phyloP scores from a whole-genome alignment of 1,140 invertebrate genomes.

The Harpegnathos saltator region DNA sequence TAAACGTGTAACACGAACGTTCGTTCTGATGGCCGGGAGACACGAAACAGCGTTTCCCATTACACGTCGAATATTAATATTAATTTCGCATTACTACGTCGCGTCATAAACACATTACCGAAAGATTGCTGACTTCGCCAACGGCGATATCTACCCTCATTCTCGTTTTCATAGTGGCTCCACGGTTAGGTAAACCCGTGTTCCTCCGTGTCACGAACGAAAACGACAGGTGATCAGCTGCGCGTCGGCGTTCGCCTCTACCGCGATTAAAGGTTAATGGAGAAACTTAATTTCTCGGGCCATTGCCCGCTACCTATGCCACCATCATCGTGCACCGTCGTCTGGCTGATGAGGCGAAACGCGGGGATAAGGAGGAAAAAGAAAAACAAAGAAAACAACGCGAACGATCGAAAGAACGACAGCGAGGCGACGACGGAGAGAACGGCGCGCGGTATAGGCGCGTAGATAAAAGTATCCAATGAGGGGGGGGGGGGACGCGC shows the following conservation, averaged over 20 bases:
- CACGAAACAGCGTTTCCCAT: too few relatives aligned
- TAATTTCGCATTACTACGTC: neutral
- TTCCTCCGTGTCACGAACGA: neutral
- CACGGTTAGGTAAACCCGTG: slow-evolving; percentile 4
- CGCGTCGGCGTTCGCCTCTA: slow-evolving; percentile 11
- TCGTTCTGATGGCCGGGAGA: too few relatives aligned
- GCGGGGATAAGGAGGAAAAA: neutral
- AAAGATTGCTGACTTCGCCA: neutral
- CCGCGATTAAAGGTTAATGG: slow-evolving; percentile 71
- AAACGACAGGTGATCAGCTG: slow-evolving; percentile 15
- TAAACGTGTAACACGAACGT: too few relatives aligned
- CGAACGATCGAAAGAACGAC: neutral
- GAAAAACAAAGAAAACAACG: slow-evolving; percentile 2
- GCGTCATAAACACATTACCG: neutral
- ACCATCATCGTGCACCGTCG: slow-evolving; percentile 62
- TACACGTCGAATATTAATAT: neutral
- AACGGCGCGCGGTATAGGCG: slow-evolving; percentile 45
- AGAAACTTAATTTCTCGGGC: slow-evolving; percentile 73
- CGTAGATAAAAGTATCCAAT: slow-evolving; percentile 69
- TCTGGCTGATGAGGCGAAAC: slow-evolving; percentile 57
- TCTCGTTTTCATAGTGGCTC: neutral
- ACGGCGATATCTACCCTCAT: neutral
- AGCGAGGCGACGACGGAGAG: neutral
- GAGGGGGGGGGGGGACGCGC: too few relatives aligned
- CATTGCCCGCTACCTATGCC: slow-evolving; percentile 61